These are phyloP conservation scores for Drosophila longiperda DNA, from an alignment of 2,888 invertebrate genomes.

Conservation along the genomic window DNA sequence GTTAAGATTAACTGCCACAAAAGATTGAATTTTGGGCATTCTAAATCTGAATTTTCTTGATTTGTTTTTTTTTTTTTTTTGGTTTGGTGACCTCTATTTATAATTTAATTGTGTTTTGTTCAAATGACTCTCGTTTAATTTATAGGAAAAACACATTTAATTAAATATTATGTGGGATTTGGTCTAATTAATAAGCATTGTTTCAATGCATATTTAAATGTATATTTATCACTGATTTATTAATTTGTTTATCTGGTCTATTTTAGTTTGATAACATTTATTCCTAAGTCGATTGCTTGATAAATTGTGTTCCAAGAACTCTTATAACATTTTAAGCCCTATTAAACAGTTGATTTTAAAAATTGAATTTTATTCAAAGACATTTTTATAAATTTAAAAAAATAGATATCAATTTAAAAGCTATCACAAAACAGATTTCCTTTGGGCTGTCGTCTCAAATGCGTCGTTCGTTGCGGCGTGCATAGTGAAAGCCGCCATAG, in stretches of 20 bases:
- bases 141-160: neutral
- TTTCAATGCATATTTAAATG: too few species aligned
- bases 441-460: conserved; percentile 24
- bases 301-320: neutral
- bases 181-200: neutral
- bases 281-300: neutral
- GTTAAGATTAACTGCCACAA: neutral
- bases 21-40: neutral
- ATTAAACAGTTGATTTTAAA: neutral
- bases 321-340: neutral
- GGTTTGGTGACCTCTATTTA: neutral
- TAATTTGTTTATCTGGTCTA: too few species aligned
- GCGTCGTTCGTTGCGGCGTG: conserved; percentile 63
- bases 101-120: neutral
- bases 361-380: conserved; percentile 66
- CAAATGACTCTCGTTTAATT: neutral
- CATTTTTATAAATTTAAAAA: conserved; percentile 9
- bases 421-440: conserved; percentile 56
- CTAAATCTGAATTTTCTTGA: neutral
- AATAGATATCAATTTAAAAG: conserved; percentile 19
- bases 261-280: neutral
- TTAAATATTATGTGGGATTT: neutral
- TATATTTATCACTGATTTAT: neutral
- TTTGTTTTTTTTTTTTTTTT: neutral
- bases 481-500: conserved; percentile 69